Conservation (phyloP, 2,797 vertebrate genomes). For the Schizothorax lantsangensis region DNA sequence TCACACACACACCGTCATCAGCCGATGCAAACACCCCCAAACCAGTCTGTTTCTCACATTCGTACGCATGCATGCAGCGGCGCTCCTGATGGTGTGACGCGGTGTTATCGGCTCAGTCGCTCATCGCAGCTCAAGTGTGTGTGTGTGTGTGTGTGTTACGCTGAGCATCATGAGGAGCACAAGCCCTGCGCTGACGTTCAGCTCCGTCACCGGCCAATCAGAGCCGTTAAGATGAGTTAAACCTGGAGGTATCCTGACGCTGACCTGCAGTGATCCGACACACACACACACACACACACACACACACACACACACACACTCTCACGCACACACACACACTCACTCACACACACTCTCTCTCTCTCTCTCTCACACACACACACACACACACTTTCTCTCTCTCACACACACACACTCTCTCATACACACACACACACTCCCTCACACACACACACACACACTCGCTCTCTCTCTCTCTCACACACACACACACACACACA, state of each 20-base stretch:
- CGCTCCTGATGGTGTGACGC: not conserved
- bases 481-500: conserved; percentile 10
- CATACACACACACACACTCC: not conserved
- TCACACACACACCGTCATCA: not conserved
- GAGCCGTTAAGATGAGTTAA: not conserved
- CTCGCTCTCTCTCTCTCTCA: not conserved
- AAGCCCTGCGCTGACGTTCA: not conserved
- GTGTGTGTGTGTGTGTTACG: not conserved
- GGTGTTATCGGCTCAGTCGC: not conserved
- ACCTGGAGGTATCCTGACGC: not conserved
- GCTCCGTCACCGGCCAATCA: not conserved
- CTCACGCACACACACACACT: not conserved
- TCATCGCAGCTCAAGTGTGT: not conserved
- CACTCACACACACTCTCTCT: not conserved
- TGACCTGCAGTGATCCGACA: conserved; percentile 8
- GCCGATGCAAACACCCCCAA: not conserved
- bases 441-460: conserved; percentile 9
- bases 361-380: not conserved
- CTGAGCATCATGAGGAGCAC: not conserved
- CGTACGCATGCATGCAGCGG: not conserved
- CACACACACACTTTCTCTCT: too few species aligned
- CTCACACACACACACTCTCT: too few species aligned
- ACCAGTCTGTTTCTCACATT: not conserved
- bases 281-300: conserved; percentile 7
- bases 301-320: not conserved